These are phyloP conservation scores for Silurus meridionalis DNA, from an alignment of 2,113 vertebrate species.

Conservation along the genomic window DNA sequence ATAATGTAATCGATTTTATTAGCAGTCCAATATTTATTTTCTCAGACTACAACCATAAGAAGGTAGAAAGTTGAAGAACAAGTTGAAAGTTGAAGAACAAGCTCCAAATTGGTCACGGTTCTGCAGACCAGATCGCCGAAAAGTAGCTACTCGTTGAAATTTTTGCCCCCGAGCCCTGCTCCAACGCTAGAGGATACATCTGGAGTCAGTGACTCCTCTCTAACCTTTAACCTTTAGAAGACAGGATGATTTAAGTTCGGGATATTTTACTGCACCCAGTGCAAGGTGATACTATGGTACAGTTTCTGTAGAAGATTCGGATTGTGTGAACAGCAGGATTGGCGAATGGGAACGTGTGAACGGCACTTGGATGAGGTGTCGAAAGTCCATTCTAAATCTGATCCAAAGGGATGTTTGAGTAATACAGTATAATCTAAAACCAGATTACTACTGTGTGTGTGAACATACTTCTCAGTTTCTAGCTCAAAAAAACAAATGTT, in stretches of 20 bases:
- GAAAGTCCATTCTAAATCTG: not conserved
- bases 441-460: not conserved
- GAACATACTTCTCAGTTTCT: not conserved
- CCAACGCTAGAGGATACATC: not conserved
- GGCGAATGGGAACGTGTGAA: not conserved
- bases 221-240: conserved; percentile 3
- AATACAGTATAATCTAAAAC: not conserved
- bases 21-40: too few relatives aligned
- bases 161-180: not conserved
- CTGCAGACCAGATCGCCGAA: not conserved
- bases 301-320: not conserved
- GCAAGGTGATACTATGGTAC: not conserved
- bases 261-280: conserved; percentile 11
- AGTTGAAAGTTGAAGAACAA: too few relatives aligned
- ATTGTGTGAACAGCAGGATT: not conserved
- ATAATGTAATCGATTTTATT: too few relatives aligned
- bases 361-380: not conserved
- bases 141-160: not conserved
- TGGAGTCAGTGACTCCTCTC: not conserved
- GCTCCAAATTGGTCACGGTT: not conserved
- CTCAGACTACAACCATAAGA: too few relatives aligned
- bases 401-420: not conserved
- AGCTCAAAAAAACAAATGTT: conserved; percentile 15
- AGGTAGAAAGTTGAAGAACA: too few relatives aligned
- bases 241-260: not conserved